Percentiles rank a stretch among this genome's conserved stretches.
phyloP scores from a whole-genome alignment of 2,113 vertebrate species.

The Trachemys scripta region DNA sequence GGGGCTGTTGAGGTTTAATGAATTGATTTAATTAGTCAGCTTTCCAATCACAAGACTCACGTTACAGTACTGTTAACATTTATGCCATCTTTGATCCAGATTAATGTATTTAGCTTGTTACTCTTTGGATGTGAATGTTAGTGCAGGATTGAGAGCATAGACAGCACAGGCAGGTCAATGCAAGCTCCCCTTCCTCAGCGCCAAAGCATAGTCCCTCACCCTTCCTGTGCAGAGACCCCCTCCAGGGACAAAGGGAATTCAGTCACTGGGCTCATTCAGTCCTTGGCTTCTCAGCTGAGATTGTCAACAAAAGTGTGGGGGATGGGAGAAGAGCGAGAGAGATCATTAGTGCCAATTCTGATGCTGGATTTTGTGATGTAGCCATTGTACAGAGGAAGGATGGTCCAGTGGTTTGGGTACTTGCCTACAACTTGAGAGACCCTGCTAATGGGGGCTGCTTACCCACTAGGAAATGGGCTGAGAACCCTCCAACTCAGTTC shows the following conservation, averaged over 20 bases:
- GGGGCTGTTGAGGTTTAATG: not conserved
- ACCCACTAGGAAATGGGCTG: not conserved
- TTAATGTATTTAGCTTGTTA: not conserved
- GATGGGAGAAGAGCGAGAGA: not conserved
- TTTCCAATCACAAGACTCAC: too few species aligned
- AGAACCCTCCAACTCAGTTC: not conserved
- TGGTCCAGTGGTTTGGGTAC: not conserved
- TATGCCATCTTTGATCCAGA: not conserved
- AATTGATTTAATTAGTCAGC: not conserved
- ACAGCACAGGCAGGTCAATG: not conserved
- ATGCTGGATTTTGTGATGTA: not conserved
- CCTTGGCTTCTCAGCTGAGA: not conserved
- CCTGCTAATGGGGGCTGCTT: too few species aligned
- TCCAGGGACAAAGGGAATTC: not conserved
- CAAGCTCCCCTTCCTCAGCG: not conserved
- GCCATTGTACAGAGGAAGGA: not conserved
- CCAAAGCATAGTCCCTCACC: not conserved
- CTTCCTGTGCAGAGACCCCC: too few species aligned
- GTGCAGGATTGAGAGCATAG: not conserved
- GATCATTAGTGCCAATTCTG: not conserved
- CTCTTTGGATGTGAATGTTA: not conserved
- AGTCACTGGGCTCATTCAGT: not conserved
- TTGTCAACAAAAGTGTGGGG: not conserved
- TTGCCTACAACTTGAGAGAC: not conserved
- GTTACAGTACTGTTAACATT: not conserved